phyloP scores from a whole-genome alignment of 2,113 vertebrate genomes.

The Passer montanus region DNA sequence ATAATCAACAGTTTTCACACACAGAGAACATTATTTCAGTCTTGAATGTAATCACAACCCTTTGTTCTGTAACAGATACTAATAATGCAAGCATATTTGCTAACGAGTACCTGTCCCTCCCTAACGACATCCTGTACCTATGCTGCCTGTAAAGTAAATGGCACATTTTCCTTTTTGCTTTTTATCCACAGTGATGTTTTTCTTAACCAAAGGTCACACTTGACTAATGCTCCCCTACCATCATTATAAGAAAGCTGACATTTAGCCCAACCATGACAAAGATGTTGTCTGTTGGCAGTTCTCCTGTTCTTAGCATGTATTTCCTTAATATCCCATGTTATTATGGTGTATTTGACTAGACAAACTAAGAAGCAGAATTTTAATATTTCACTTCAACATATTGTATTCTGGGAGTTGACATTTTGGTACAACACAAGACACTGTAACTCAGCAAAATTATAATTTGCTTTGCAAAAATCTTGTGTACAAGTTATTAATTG shows the following conservation, averaged over 20 bases:
- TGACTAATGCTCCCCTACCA: conserved; percentile 27
- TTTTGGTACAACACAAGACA: not conserved
- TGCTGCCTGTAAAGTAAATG: not conserved
- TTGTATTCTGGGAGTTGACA: not conserved
- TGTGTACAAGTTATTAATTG: not conserved
- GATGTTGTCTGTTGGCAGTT: conserved; percentile 29
- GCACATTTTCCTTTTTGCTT: not conserved
- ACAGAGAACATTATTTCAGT: not conserved
- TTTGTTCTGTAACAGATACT: not conserved
- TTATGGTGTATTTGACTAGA: conserved; percentile 20
- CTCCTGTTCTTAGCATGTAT: conserved; percentile 31
- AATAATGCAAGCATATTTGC: not conserved
- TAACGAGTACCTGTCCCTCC: not conserved
- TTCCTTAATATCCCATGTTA: conserved; percentile 49
- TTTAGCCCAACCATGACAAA: conserved; percentile 45
- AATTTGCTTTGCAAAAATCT: not conserved
- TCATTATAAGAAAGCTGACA: conserved; percentile 37
- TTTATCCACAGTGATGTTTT: not conserved
- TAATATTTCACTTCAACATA: conserved; percentile 56
- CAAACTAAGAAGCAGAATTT: conserved; percentile 43
- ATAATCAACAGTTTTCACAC: not conserved
- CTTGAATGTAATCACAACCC: not conserved
- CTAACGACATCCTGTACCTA: not conserved
- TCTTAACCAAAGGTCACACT: conserved; percentile 30
- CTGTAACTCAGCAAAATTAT: not conserved